Conservation (phyloP, 1,140 invertebrate species). For the Mya arenaria region DNA sequence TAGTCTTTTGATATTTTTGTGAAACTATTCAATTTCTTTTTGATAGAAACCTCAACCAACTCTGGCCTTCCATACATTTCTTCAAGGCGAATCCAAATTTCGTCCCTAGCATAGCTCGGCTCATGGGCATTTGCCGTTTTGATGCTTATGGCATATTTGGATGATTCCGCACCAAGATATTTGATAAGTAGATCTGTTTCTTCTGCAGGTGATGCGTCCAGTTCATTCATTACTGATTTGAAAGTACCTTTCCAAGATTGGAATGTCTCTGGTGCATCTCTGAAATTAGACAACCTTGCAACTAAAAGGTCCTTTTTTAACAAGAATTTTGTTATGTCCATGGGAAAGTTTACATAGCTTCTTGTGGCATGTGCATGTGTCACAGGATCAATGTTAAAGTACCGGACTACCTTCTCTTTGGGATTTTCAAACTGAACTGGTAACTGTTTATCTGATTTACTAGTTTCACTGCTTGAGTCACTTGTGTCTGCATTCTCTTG, state of each 20-base stretch:
- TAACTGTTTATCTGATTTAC: neutral
- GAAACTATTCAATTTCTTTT: neutral
- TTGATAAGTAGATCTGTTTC: constrained; percentile 12
- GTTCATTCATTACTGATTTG: neutral
- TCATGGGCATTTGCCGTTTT: neutral
- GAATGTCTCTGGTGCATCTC: neutral
- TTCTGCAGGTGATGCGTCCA: neutral
- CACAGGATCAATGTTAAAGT: neutral
- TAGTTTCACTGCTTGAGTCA: neutral
- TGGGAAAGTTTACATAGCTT: neutral
- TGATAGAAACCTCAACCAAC: neutral
- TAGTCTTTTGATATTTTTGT: neutral
- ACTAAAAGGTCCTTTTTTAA: constrained; percentile 5
- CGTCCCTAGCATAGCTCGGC: neutral
- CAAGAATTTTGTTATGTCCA: neutral
- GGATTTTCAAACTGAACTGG: neutral
- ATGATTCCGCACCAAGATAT: neutral
- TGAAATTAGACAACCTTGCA: neutral
- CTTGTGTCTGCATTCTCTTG: neutral
- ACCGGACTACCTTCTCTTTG: neutral
- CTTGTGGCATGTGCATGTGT: neutral
- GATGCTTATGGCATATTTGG: neutral
- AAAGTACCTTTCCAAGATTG: neutral
- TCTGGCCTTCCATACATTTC: constrained; percentile 3
- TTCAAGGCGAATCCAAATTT: constrained; percentile 1